Conservation (phyloP, 2,888 invertebrate species). For the Megamerina dolium region DNA sequence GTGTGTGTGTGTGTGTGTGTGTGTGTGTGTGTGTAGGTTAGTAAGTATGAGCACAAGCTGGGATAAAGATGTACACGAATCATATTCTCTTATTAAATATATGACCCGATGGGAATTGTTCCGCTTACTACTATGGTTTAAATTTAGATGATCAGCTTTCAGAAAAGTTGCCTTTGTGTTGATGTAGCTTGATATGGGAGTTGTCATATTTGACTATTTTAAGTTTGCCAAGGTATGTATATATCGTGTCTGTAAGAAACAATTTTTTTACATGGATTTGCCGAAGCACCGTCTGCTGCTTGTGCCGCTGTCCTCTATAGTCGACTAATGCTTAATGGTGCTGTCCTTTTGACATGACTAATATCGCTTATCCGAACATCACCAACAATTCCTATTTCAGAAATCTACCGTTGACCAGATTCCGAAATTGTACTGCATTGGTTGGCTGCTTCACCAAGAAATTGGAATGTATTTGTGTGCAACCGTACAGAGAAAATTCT, state of each 20-base stretch:
- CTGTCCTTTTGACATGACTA: conserved; percentile 12
- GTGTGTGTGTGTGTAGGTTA: too few species aligned
- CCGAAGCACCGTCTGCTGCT: not conserved
- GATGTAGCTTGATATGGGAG: too few species aligned
- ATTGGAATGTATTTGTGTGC: conserved; percentile 18
- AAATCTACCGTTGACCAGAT: too few species aligned
- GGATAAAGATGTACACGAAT: too few species aligned
- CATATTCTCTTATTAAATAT: too few species aligned
- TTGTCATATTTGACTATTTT: too few species aligned
- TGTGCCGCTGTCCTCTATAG: not conserved
- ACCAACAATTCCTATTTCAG: conserved; percentile 3
- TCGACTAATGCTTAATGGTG: not conserved
- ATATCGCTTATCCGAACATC: conserved; percentile 9
- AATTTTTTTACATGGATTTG: too few species aligned
- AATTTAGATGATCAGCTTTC: conserved; percentile 1
- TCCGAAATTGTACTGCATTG: too few species aligned
- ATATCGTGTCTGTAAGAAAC: not conserved
- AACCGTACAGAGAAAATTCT: conserved; percentile 19
- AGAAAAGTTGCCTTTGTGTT: too few species aligned
- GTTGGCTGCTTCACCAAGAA: too few species aligned
- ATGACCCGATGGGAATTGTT: conserved; percentile 3
- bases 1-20: too few species aligned
- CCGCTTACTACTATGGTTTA: not conserved
- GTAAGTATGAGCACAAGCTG: too few species aligned
- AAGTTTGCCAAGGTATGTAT: conserved; percentile 3